Conservation (phyloP, 2,888 invertebrate species). For the Xestobium rufovillosum region DNA sequence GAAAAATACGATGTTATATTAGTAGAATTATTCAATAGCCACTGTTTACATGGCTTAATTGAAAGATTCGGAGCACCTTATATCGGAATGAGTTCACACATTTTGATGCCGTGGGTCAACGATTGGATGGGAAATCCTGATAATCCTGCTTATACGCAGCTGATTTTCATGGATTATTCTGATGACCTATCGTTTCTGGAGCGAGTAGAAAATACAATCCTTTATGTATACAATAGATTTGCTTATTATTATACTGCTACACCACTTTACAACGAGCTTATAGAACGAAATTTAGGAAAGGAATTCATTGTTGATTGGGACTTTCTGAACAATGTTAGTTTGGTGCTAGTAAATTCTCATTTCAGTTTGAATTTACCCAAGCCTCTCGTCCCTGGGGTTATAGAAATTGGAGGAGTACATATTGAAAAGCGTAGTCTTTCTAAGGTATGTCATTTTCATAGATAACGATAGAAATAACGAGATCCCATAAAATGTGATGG, state of each 20-base stretch:
- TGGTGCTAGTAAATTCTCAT: constrained; percentile 45
- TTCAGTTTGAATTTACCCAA: constrained; percentile 41
- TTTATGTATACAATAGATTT: constrained; percentile 21
- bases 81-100: constrained; percentile 47
- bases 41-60: constrained; percentile 59
- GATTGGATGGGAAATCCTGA: constrained; percentile 44
- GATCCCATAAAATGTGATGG: no score
- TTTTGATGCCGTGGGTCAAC: constrained; percentile 43
- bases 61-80: constrained; percentile 50
- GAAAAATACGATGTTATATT: constrained; percentile 57
- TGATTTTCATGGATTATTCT: constrained; percentile 40
- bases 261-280: constrained; percentile 24
- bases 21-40: constrained; percentile 60
- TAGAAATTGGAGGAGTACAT: constrained; percentile 50
- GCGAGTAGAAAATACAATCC: constrained; percentile 26
- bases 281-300: constrained; percentile 30
- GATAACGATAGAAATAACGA: no score
- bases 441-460: constrained; percentile 28
- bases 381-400: constrained; percentile 42
- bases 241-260: constrained; percentile 25
- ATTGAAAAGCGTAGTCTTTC: constrained; percentile 36
- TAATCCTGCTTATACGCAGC: constrained; percentile 44
- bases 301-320: constrained; percentile 20
- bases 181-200: constrained; percentile 32
- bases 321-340: constrained; percentile 40